Conservation (phyloP, 2,113 vertebrate genomes). For the Python bivittatus region DNA sequence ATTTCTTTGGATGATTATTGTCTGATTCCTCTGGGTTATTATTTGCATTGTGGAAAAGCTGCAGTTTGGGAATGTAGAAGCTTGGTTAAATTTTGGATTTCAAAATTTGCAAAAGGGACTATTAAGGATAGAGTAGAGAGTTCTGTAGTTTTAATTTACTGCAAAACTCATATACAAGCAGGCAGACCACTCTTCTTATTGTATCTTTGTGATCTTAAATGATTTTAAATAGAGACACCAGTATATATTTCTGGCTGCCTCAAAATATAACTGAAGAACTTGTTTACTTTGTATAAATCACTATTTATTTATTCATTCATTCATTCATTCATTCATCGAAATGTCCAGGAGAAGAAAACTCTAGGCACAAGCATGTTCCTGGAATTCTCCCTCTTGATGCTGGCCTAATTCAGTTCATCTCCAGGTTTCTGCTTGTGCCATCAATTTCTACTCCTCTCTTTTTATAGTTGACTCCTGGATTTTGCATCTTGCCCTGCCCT, state of each 20-base stretch:
- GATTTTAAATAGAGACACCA: background rate
- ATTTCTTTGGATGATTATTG: background rate
- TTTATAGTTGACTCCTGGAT: background rate
- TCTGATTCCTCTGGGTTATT: background rate
- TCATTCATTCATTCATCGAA: background rate
- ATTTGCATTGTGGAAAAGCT: background rate
- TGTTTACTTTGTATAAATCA: background rate
- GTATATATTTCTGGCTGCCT: background rate
- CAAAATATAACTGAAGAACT: background rate
- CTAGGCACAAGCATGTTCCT: background rate
- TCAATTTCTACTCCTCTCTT: background rate
- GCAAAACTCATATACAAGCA: background rate
- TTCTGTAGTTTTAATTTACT: background rate
- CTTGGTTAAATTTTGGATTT: background rate
- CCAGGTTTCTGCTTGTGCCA: background rate
- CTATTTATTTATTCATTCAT: too few species aligned
- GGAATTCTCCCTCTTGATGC: background rate
- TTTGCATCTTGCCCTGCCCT: background rate
- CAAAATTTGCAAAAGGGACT: too few species aligned
- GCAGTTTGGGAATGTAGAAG: background rate
- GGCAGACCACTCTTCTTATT: background rate
- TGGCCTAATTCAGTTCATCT: background rate
- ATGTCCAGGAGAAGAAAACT: background rate
- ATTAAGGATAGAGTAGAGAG: too few species aligned
- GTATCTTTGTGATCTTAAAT: conserved; percentile 1